These are phyloP conservation scores for Eilema griseolum DNA, from an alignment of 2,888 invertebrate species.

Conservation along the genomic window DNA sequence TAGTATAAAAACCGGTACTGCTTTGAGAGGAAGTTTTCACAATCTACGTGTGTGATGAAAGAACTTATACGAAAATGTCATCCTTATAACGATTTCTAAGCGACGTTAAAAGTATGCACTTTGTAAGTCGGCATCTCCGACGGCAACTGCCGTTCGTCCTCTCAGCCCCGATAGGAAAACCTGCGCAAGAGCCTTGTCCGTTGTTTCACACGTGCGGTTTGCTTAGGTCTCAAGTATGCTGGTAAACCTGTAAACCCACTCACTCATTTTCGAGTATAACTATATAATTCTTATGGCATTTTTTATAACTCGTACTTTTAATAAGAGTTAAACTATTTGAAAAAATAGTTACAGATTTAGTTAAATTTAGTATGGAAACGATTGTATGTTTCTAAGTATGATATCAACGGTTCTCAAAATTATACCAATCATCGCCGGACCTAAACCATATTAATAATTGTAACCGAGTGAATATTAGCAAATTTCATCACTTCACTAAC, in stretches of 20 bases:
- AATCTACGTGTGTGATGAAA: background rate
- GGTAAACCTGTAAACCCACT: too few species aligned
- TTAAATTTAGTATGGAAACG: background rate
- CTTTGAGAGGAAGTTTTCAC: background rate
- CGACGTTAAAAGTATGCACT: too few species aligned
- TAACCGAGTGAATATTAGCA: background rate
- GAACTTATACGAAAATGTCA: background rate
- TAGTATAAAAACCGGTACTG: constrained; percentile 7
- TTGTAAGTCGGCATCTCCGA: too few species aligned
- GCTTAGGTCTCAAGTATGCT: too few species aligned
- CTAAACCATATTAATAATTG: background rate
- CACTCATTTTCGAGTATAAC: too few species aligned
- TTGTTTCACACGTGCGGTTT: too few species aligned
- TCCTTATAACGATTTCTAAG: background rate
- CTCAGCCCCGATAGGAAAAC: too few species aligned
- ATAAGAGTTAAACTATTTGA: background rate
- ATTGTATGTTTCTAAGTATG: background rate
- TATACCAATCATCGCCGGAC: background rate
- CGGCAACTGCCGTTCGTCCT: too few species aligned
- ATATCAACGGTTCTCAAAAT: background rate
- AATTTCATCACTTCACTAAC: constrained; percentile 33
- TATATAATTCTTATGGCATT: background rate
- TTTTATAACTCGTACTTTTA: background rate
- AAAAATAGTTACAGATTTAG: background rate
- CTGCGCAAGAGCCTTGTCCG: too few species aligned